These are phyloP conservation scores for Tichodroma muraria DNA, from an alignment of 2,113 vertebrate genomes.

Conservation along the genomic window DNA sequence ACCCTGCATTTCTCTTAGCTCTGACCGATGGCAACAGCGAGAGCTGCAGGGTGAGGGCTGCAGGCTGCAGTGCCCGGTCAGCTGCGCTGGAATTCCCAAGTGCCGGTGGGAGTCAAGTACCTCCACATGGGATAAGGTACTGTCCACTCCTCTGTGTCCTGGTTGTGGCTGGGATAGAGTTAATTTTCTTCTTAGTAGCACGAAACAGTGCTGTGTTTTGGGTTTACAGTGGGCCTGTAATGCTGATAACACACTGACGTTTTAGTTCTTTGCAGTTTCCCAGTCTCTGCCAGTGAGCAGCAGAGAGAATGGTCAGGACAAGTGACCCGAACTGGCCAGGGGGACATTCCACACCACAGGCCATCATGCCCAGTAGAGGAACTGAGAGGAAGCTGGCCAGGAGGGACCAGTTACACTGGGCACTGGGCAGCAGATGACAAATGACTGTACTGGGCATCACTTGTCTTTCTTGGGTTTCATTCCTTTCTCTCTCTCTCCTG, in stretches of 20 bases:
- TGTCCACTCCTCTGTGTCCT: not conserved
- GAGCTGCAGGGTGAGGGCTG: not conserved
- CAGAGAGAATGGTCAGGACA: not conserved
- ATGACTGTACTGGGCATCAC: not conserved
- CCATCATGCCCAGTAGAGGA: not conserved
- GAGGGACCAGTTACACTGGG: not conserved
- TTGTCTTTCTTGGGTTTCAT: not conserved
- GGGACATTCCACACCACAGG: not conserved
- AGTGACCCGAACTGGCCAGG: not conserved
- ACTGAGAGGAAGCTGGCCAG: not conserved
- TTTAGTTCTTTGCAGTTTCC: not conserved
- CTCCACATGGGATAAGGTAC: not conserved
- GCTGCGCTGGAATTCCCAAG: not conserved
- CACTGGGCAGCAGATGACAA: not conserved
- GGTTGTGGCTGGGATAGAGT: not conserved
- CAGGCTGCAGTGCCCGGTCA: rapidly evolving
- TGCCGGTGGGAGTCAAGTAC: not conserved
- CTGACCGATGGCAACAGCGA: not conserved
- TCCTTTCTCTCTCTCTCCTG: not conserved
- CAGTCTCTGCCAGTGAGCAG: not conserved
- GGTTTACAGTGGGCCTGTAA: not conserved
- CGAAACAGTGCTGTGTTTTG: not conserved
- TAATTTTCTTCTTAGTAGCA: not conserved
- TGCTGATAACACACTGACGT: not conserved
- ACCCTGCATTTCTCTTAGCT: rapidly evolving